Evolutionary conservation across 2,888 invertebrate species (phyloP).

Genomic region (Drosophila peninsularis): DNA sequence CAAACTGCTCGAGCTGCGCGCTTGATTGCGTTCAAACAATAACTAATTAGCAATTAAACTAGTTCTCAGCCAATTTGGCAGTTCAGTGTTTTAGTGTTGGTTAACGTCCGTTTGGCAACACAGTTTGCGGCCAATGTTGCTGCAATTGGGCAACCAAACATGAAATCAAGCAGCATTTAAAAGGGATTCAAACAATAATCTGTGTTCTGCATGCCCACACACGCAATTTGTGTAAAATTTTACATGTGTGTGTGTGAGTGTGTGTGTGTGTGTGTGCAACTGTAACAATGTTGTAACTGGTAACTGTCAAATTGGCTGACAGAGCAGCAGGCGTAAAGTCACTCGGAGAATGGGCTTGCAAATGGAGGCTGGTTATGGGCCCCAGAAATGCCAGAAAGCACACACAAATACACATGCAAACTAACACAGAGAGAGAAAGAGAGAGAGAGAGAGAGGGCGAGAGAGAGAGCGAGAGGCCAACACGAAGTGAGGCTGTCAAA

Average conservation of each 20-base stretch:
- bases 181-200: slow-evolving; percentile 49
- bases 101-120: slow-evolving; percentile 18
- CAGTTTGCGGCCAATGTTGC: slow-evolving; percentile 9
- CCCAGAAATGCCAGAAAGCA: slow-evolving; percentile 16
- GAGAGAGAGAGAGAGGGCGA: no score
- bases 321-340: slow-evolving; percentile 37
- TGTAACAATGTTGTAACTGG: slow-evolving; percentile 69
- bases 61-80: background rate
- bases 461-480: background rate
- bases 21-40: background rate
- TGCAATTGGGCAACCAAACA: slow-evolving; percentile 26
- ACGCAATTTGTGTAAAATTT: slow-evolving; percentile 30
- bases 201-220: slow-evolving; percentile 32
- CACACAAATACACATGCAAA: slow-evolving; percentile 5
- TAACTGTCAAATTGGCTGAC: slow-evolving; percentile 75
- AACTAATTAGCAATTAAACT: slow-evolving; percentile 5
- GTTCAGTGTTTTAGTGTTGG: slow-evolving; percentile 7
- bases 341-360: slow-evolving; percentile 12
- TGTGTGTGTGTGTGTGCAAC: slow-evolving; percentile 15
- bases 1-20: background rate
- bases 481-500: slow-evolving; percentile 45
- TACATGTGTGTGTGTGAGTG: slow-evolving; percentile 12
- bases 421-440: background rate
- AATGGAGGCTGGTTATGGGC: slow-evolving; percentile 36
- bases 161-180: slow-evolving; percentile 25